phyloP scores from a whole-genome alignment of 2,113 vertebrate species.

The Aleadryas rufinucha region DNA sequence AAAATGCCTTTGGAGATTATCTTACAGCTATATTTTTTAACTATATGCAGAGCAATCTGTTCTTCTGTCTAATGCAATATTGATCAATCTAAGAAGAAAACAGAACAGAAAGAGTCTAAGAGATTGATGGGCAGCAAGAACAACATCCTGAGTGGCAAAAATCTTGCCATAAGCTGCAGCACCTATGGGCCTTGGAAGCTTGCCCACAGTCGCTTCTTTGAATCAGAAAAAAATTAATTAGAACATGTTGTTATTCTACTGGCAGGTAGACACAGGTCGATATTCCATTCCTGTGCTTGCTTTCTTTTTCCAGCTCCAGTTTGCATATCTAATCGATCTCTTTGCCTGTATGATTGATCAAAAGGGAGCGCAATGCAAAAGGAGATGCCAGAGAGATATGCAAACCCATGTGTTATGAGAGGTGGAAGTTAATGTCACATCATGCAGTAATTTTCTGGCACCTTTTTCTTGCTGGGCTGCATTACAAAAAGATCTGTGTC shows the following conservation, averaged over 20 bases:
- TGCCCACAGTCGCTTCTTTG: neutral
- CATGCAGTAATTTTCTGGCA: neutral
- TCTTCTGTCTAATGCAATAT: slow-evolving; percentile 13
- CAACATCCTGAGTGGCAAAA: neutral
- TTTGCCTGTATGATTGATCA: neutral
- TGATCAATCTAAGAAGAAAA: neutral
- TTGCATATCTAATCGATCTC: slow-evolving; percentile 13
- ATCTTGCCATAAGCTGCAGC: neutral
- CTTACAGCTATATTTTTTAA: neutral
- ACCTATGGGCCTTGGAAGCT: neutral
- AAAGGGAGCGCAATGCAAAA: neutral
- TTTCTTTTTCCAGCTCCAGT: neutral
- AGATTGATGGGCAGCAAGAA: neutral
- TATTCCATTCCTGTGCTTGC: neutral
- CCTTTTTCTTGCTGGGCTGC: neutral
- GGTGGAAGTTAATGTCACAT: neutral
- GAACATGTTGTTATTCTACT: neutral
- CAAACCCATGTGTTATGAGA: neutral
- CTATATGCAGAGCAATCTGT: neutral
- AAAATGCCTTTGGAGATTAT: neutral
- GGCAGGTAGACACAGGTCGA: neutral
- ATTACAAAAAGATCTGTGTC: neutral
- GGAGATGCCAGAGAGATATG: neutral
- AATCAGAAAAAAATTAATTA: neutral
- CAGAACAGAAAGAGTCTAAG: neutral